phyloP scores from a whole-genome alignment of 2,797 vertebrate genomes.

The Sebastiscus albofasciatus region DNA sequence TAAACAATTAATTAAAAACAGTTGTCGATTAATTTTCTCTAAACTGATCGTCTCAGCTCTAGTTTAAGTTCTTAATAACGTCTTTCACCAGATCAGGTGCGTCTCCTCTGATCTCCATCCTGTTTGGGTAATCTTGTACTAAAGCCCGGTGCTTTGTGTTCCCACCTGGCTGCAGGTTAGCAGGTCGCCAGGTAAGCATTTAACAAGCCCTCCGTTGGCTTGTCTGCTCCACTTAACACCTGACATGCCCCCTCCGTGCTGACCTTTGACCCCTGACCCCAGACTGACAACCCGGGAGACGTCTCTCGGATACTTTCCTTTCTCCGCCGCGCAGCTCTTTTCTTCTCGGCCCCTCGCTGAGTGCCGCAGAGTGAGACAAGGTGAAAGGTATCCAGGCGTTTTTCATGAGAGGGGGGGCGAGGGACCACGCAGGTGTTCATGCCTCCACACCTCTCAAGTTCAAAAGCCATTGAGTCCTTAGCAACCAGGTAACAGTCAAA shows the following conservation, averaged over 20 bases:
- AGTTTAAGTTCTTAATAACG: constrained; percentile 8
- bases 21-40: neutral
- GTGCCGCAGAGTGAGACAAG: constrained; percentile 73
- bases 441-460: constrained; percentile 84
- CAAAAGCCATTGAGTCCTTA: constrained; percentile 81
- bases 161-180: constrained; percentile 82
- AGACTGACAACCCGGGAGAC: constrained; percentile 75
- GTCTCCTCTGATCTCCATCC: constrained; percentile 63
- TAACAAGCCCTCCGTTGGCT: constrained; percentile 72
- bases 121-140: constrained; percentile 63
- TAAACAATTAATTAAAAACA: neutral
- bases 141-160: constrained; percentile 71
- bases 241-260: constrained; percentile 79
- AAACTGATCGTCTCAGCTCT: neutral
- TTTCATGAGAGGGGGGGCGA: constrained; percentile 19
- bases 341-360: constrained; percentile 72
- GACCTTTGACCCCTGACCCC: constrained; percentile 81
- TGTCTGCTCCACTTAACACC: constrained; percentile 87
- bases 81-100: constrained; percentile 16
- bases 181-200: constrained; percentile 75
- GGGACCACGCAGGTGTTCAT: constrained; percentile 82
- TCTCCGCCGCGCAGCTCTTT: constrained; percentile 58
- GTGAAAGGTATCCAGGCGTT: constrained; percentile 79
- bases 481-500: constrained; percentile 79
- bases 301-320: constrained; percentile 78